Evolutionary conservation across 2,797 vertebrate species (phyloP), one percentile per base, ranked within the genome.

Genomic region (Pagetopsis macropterus): DNA sequence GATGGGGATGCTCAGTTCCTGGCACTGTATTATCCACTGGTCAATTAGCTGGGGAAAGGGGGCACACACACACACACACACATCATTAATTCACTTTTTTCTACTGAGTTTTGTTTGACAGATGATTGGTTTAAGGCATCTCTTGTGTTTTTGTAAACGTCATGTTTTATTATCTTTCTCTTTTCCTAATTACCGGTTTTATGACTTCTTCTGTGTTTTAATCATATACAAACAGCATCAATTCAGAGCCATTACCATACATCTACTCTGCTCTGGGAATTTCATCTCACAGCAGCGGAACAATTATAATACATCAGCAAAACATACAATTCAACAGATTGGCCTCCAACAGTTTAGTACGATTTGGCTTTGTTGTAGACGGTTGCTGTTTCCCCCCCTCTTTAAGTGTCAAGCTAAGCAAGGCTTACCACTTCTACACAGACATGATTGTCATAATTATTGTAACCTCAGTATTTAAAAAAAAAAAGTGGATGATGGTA

Each of bases 1-100:
- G 61, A 96, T 96, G 31, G 96, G 96, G 79, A 97, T 95, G 31
- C 91, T 88, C 76, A 97, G 87, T 17, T 87, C 75, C 74, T 94
- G 90, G 81, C 96, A 97, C 46, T 91, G 89, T n/a, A 80, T 86
- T 58, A 95, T 95, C 96, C 96, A 97, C 62, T 90, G 83, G 37
- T 96, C 95, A 88, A 95, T 95, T 52, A 97, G 88, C 96, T 96
- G 83, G 31, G 57, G 13, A 69, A 72, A 55, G 27, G 55, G 52
- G n/a, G 48, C 48, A 83, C 9, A 57, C 7, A 48, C 14, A 64
- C 27, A 33, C 48, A 83, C 9, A 57, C 7, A 48, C 14, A 64
- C 27, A 33, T 2, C n/a, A 67, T 8, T 16, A 50, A n/a, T 9
- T 5, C 40, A n/a, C 15, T 52, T 40, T 44, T 0, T 37, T 54